Evolutionary conservation across 1,140 invertebrate genomes (phyloP), one percentile per base, ranked within the genome.

Genomic region (Paramacrobiotus metropolitanus): DNA sequence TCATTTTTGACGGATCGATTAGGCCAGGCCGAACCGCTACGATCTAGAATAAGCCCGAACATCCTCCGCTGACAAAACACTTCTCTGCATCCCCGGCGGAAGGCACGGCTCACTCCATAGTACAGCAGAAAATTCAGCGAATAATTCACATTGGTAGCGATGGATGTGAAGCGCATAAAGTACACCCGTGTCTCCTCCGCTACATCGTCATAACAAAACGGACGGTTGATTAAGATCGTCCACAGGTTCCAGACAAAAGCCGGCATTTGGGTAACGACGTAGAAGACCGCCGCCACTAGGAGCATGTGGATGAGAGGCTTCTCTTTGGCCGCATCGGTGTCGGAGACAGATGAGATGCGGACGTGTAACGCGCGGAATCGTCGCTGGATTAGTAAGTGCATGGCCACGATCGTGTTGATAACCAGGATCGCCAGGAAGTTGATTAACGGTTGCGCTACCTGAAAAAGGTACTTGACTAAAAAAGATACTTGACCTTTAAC

Each of bases 1-100:
- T n/a, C n/a, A n/a, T n/a, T n/a, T n/a, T n/a, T n/a, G n/a, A n/a
- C n/a, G n/a, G n/a, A n/a, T n/a, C n/a, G n/a, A n/a, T n/a, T n/a
- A n/a, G n/a, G n/a, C n/a, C n/a, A n/a, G n/a, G n/a, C n/a, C n/a
- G n/a, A n/a, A n/a, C n/a, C n/a, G n/a, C n/a, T n/a, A n/a, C n/a
- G n/a, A n/a, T n/a, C n/a, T n/a, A n/a, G n/a, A n/a, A n/a, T n/a
- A n/a, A n/a, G n/a, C n/a, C n/a, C n/a, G n/a, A n/a, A n/a, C n/a
- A n/a, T n/a, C n/a, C n/a, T n/a, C n/a, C n/a, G n/a, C n/a, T n/a
- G n/a, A n/a, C n/a, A n/a, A n/a, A n/a, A n/a, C n/a, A n/a, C n/a
- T n/a, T n/a, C n/a, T n/a, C n/a, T n/a, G n/a, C n/a, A n/a, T n/a
- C 48, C 48, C 28, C 28, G 48, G 9, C 48, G 48, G 48, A 55